Evolutionary conservation across 1,140 invertebrate species (phyloP).

Genomic region (Centruroides vittatus): DNA sequence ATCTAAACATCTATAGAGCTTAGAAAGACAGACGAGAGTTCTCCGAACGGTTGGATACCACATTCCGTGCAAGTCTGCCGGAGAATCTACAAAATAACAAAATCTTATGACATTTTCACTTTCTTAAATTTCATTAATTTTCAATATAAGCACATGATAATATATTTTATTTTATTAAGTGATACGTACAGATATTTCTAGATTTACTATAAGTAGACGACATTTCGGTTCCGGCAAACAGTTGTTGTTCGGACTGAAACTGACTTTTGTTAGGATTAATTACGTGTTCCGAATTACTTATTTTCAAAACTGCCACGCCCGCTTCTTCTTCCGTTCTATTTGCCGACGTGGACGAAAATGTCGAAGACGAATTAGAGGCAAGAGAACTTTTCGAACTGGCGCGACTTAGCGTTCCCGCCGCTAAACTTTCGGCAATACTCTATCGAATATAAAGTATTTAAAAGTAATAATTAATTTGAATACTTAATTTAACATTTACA

Average conservation of each 20-base stretch:
- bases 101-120: not conserved
- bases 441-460: not conserved
- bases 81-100: slow-evolving; percentile 38
- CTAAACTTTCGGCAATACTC: slow-evolving; percentile 17
- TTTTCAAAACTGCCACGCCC: too few species aligned
- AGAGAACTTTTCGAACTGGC: slow-evolving; percentile 18
- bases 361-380: slow-evolving; percentile 6
- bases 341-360: too few species aligned
- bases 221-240: too few species aligned
- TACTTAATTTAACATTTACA: too few species aligned
- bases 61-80: slow-evolving; percentile 96
- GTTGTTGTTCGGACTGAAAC: too few species aligned
- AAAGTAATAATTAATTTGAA: not conserved
- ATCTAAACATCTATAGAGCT: slow-evolving; percentile 90
- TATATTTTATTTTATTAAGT: too few species aligned
- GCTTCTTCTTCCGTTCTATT: too few species aligned
- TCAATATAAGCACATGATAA: not conserved
- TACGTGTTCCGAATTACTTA: too few species aligned
- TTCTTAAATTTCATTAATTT: not conserved
- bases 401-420: slow-evolving; percentile 8
- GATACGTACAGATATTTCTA: too few species aligned
- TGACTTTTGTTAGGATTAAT: too few species aligned
- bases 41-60: slow-evolving; percentile 96
- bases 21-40: slow-evolving; percentile 85
- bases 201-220: too few species aligned